Evolutionary conservation across 2,113 vertebrate genomes (phyloP).

Genomic region (Triplophysa rosa): DNA sequence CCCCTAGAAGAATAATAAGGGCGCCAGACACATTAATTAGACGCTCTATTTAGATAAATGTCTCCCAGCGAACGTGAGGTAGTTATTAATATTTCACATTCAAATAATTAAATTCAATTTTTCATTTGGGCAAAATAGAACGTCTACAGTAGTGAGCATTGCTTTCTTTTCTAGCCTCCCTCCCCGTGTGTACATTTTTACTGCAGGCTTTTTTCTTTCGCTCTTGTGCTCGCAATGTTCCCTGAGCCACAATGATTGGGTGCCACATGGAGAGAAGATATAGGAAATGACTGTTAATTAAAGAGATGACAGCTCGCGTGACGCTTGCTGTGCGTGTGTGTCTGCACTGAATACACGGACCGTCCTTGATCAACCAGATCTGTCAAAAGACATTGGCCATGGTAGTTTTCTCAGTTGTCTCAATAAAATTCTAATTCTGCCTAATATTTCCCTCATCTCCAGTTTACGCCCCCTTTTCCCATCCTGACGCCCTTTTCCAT

Average conservation of each 20-base stretch:
- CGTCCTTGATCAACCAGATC: slow-evolving; percentile 32
- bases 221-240: slow-evolving; percentile 12
- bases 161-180: slow-evolving; percentile 10
- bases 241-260: slow-evolving; percentile 51
- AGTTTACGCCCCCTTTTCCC: slow-evolving; percentile 13
- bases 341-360: slow-evolving; percentile 63
- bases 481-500: neutral
- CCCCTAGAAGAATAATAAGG: slow-evolving; percentile 86
- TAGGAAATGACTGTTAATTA: slow-evolving; percentile 83
- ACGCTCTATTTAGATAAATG: slow-evolving; percentile 86
- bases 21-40: slow-evolving; percentile 91
- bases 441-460: neutral
- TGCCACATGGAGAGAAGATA: slow-evolving; percentile 74
- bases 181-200: neutral
- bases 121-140: slow-evolving; percentile 58
- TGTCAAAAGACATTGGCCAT: slow-evolving; percentile 27
- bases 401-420: slow-evolving; percentile 9
- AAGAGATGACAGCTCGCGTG: slow-evolving; percentile 75
- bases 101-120: slow-evolving; percentile 68
- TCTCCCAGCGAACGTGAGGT: slow-evolving; percentile 80
- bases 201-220: slow-evolving; percentile 5
- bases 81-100: slow-evolving; percentile 89
- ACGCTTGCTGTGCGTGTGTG: slow-evolving; percentile 27
- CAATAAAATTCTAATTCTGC: slow-evolving; percentile 31
- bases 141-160: slow-evolving; percentile 48